Percentiles rank a stretch among this genome's conserved stretches.
Conservation (phyloP, 2,113 vertebrate genomes). For the Taurulus bubalis region DNA sequence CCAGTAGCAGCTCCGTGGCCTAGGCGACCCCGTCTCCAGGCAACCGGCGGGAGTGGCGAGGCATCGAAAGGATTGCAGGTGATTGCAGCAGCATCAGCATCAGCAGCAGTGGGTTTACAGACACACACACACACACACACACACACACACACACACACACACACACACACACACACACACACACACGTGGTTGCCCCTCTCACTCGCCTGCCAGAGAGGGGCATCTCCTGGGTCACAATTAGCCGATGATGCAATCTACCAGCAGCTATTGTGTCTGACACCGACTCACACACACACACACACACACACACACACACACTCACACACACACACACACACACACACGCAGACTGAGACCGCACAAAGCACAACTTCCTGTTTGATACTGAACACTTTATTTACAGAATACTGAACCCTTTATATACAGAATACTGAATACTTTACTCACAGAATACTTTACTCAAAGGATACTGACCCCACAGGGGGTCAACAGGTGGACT, state of each 20-base stretch:
- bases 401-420: neutral
- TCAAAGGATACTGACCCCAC: no score
- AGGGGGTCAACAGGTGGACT: conserved; percentile 13
- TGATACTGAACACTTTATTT: no score
- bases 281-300: conserved; percentile 2
- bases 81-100: conserved; percentile 83
- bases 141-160: conserved; percentile 45
- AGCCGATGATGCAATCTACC: conserved; percentile 83
- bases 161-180: conserved; percentile 34
- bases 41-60: conserved; percentile 73
- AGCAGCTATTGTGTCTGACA: conserved; percentile 76
- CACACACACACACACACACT: no score
- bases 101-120: conserved; percentile 47
- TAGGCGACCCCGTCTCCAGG: conserved; percentile 77
- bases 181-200: conserved; percentile 46
- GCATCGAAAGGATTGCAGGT: conserved; percentile 83
- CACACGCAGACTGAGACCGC: no score
- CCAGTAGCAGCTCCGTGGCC: conserved; percentile 65
- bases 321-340: neutral
- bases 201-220: conserved; percentile 57
- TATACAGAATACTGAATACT: no score
- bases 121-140: conserved; percentile 32
- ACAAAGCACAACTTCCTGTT: neutral
- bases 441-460: neutral
- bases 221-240: conserved; percentile 85